phyloP scores from a whole-genome alignment of 1,140 invertebrate species.

The Caenorhabditis tropicalis region DNA sequence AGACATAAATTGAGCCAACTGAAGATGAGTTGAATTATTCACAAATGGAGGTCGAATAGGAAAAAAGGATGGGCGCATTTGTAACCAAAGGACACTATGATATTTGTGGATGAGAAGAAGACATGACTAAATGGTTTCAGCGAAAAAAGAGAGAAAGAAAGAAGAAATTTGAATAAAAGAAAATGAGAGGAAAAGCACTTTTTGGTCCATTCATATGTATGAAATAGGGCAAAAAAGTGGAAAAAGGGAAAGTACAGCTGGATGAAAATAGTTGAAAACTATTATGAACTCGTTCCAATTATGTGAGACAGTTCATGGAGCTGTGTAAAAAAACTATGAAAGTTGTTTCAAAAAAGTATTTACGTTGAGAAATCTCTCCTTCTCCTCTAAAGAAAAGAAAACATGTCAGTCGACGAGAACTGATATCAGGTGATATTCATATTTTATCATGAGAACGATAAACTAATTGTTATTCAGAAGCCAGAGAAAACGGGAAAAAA shows the following conservation, averaged over 20 bases:
- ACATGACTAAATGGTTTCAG: not conserved
- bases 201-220: not conserved
- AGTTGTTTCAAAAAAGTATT: too few relatives aligned
- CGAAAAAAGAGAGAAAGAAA: not conserved
- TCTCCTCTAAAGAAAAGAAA: too few relatives aligned
- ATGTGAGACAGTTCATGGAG: too few relatives aligned
- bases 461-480: not conserved
- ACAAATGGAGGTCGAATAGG: not conserved
- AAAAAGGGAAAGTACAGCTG: too few relatives aligned
- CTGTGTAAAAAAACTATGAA: too few relatives aligned
- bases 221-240: not conserved
- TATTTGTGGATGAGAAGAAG: not conserved
- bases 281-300: too few relatives aligned
- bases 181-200: not conserved
- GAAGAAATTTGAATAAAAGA: conserved; percentile 34
- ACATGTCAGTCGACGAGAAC: too few relatives aligned
- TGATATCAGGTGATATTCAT: too few relatives aligned
- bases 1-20: conserved; percentile 16
- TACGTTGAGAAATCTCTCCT: too few relatives aligned
- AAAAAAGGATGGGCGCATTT: conserved; percentile 39
- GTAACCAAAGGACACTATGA: conserved; percentile 42
- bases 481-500: not conserved
- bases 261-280: too few relatives aligned
- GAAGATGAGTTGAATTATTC: conserved; percentile 36
- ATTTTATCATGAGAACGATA: not conserved